Base-by-base conservation (phyloP, 1,140 invertebrate species). In the Bursaphelenchus mucronatus region DNA sequence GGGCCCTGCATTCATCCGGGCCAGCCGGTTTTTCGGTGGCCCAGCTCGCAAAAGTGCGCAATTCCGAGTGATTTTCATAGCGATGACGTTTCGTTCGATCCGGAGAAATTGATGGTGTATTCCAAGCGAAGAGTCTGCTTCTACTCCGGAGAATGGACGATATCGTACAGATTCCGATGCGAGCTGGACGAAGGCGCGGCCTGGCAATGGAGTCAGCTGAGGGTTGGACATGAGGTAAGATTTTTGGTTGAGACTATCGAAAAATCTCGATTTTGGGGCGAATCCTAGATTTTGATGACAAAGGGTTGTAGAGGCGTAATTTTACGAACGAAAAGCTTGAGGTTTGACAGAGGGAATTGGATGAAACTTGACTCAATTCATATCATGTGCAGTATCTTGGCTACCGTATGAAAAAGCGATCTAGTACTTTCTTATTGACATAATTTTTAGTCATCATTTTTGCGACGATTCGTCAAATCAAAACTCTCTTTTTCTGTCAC, bases 11-110 rank as follows among this genome's bases (percentile, higher is more conserved):
- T 76, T 9, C 76, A 76, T 62, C 51, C 64, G n/a, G 74, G 74
- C 39, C 76, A 79, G 52, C 65, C 76, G 3, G 46, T 75, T n/a
- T 68, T 79, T 59, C 49, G 64, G 44, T 71, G 67, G 75, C 72
- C 76, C 1, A 0, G 8, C 44, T n/a, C 5, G 9, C 21, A 17
- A 2, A 17, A 72, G 21, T 68, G 54, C 43, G 11, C 47, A 7
- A 30, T n/a, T 40, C 53, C 55, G 30, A 30, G 49, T 11, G 51
- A 61, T 46, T 21, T 75, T 30, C 13, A 45, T 30, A 71, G 64
- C 8, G 58, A 77, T 9, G 61, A 67, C 40, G 50, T 78, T 15
- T 40, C 69, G 19, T 64, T 73, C 9, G 67, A 77, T 17, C 44
- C 50, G 10, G 63, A 67, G 39, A 49, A 56, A 40, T 55, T 64